These are phyloP conservation scores for Ptyas mucosa DNA, from an alignment of 2,113 vertebrate species.

Conservation along the genomic window DNA sequence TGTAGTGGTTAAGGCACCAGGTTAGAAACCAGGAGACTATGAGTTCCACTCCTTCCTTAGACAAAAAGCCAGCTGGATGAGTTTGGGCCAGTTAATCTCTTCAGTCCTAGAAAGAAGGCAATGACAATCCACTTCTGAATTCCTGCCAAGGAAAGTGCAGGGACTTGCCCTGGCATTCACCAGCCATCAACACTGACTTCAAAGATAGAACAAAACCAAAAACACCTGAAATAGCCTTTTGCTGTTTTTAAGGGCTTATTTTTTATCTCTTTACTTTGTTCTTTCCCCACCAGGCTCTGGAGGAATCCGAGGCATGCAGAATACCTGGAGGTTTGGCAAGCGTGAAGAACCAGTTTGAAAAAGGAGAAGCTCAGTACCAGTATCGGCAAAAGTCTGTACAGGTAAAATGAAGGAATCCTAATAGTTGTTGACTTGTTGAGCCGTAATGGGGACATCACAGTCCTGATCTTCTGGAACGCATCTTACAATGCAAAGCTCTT, in stretches of 20 bases:
- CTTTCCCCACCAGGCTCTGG: slow-evolving; percentile 76
- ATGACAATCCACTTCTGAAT: not conserved
- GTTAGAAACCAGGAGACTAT: not conserved
- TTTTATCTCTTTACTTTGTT: slow-evolving; percentile 32
- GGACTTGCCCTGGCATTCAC: not conserved
- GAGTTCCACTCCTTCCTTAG: not conserved
- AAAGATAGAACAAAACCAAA: not conserved
- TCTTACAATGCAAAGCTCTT: slow-evolving; percentile 12
- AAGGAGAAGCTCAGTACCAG: slow-evolving; percentile 77
- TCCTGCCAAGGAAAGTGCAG: not conserved
- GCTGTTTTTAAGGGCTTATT: not conserved
- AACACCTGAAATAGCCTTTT: not conserved
- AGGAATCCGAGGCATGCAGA: slow-evolving; percentile 80
- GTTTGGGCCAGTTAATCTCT: not conserved
- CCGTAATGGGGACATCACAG: not conserved
- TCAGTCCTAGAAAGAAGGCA: not conserved
- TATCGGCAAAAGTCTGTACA: slow-evolving; percentile 77
- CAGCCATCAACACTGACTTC: not conserved
- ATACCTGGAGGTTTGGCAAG: slow-evolving; percentile 87
- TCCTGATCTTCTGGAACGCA: not conserved
- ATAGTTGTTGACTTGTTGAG: not conserved
- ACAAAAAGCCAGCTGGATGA: not conserved
- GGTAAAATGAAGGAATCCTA: slow-evolving; percentile 68
- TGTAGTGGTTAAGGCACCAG: not conserved
- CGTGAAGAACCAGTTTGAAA: slow-evolving; percentile 90